Base-by-base conservation (phyloP, 2,888 invertebrate species). In the Agapostemon virescens region DNA sequence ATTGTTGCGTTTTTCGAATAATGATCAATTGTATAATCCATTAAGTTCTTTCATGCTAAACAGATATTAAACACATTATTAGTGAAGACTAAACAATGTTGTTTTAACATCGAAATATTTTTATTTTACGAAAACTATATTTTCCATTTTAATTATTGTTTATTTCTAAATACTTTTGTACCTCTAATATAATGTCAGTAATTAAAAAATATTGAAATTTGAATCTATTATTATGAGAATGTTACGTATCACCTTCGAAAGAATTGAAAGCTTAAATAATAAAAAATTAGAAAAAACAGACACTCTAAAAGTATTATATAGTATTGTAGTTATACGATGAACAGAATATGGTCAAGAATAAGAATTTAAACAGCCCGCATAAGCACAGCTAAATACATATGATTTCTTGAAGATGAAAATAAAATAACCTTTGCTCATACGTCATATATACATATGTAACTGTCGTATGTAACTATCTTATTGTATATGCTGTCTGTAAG, bases 11-110 rank as follows among this genome's bases (percentile, higher is more conserved):
- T 66, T 42, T 74, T 66, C 23, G 67, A 38, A n/a, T 38, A 20
- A 40, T 52, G 49, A 78, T 9, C 38, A 81, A 71, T n/a, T 49
- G n/a, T 74, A 42, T 36, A 69, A 68, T 30, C 9, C 23, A 20
- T 68, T 49, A 69, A 61, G 30, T 58, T 69, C 30, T 45, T 69
- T 68, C 52, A 74, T 74, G 26, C 82, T 81, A 64, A 67, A 82
- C 49, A n/a, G 13, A 45, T 49, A 33, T 42, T 63, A 9, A 42
- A 23, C 11, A 9, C 45, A 64, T 66, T 30, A 66, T 40, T 26
- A 40, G 30, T 17, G 11, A 26, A 42, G 7, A 2, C 23, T 66
- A 26, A 66, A 66, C 0, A 42, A 42, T 30, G 11, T 40, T 40
- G 23, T 9, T 38, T 2, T 17, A 40, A 66, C 23, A 40, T n/a